Evolutionary conservation across 1,140 invertebrate species (phyloP), one percentile per base, ranked within the genome.

Genomic region (Scaptomyza montana): DNA sequence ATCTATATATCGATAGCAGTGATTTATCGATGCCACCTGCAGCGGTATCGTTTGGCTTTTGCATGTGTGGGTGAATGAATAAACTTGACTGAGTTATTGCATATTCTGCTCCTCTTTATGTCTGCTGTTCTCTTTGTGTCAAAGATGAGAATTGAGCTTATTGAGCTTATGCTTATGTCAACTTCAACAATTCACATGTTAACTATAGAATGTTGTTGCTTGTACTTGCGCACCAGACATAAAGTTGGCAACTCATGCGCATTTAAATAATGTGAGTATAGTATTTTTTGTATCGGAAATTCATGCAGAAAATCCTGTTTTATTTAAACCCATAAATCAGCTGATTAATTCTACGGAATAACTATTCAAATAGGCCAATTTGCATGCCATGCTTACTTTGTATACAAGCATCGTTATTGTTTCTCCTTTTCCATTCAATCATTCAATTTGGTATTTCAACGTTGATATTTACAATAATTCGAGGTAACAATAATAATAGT

Each of bases 1-100:
- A 73, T 55, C 61, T 43, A 73, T 36, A 36, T 73, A 73, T 68
- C 57, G 70, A 73, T 73, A 68, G 43, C 9, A 7, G n/a, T 68
- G 57, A 73, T 73, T 73, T 73, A 73, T 73, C 70, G 70, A 61
- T 73, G 64, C 64, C 70, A 73, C 64, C 70, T 73, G 70, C 64
- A 62, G 13, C n/a, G 13, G 55, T 46, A 46, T 46, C 41, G 43
- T 19, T 30, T 46, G 54, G 30, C 5, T 10, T 28, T 6, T 56
- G 54, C 16, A 39, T 55, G 16, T 25, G 30, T 19, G 46, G n/a
- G 13, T 61, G 16, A 33, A 28, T 64, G 41, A 36, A 47, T 39
- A 28, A 53, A 53, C 43, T 12, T 50, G 25, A 6, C 43, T 64
- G 36, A 51, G 46, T 65, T 56, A 64, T n/a, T 21, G 46, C 62